These are phyloP conservation scores for Myodes glareolus DNA, from an alignment of 2,113 vertebrate genomes.

Conservation along the genomic window DNA sequence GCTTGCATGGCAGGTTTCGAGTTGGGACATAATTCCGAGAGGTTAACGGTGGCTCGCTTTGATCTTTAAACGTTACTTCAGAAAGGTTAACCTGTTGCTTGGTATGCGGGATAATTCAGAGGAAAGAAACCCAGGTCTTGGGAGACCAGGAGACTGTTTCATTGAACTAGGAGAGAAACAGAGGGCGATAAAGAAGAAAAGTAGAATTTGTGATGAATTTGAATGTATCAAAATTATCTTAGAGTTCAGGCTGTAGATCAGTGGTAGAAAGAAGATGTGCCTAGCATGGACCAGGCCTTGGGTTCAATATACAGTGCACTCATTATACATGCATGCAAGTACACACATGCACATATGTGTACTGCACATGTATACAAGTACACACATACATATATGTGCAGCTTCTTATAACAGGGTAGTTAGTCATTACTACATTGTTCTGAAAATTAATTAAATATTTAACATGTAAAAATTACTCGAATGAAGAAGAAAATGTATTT, in stretches of 20 bases:
- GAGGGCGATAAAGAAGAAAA: background rate
- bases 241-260: background rate
- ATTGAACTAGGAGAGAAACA: background rate
- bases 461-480: background rate
- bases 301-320: background rate
- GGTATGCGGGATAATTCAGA: background rate
- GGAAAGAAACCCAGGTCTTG: background rate
- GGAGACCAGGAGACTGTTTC: background rate
- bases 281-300: background rate
- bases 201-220: background rate
- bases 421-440: background rate
- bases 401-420: background rate
- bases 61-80: background rate
- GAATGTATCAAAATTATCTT: background rate
- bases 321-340: background rate
- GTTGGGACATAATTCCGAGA: background rate
- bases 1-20: background rate
- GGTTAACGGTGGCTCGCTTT: background rate
- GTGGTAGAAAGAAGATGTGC: background rate
- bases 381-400: background rate
- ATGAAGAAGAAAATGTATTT: slow-evolving; percentile 6
- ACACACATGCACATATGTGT: too few species aligned
- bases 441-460: slow-evolving; percentile 26
- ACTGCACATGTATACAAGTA: background rate
- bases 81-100: background rate